phyloP scores from a whole-genome alignment of 2,113 vertebrate genomes.

The Lynx canadensis region DNA sequence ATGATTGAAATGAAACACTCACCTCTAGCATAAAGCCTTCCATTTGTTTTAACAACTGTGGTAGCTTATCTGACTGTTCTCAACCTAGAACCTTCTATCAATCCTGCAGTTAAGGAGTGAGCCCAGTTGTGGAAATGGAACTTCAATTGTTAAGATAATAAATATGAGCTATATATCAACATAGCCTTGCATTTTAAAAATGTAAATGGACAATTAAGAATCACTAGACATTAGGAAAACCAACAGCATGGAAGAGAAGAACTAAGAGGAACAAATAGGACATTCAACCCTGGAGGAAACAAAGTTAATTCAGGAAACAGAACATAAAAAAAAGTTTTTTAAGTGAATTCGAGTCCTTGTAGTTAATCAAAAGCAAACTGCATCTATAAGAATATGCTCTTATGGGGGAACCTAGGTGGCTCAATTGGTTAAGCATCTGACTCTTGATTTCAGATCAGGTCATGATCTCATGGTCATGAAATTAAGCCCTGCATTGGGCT shows the following conservation, averaged over 20 bases:
- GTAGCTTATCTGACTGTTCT: background rate
- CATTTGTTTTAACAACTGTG: background rate
- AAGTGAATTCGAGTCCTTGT: background rate
- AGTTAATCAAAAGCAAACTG: background rate
- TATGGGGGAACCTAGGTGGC: background rate
- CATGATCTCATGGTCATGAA: too few relatives aligned
- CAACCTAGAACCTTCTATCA: background rate
- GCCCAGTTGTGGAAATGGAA: background rate
- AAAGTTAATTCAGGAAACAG: slow-evolving; percentile 33
- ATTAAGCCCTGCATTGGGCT: too few relatives aligned
- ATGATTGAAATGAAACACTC: slow-evolving; percentile 15
- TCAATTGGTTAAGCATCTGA: too few relatives aligned
- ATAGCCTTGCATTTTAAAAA: background rate
- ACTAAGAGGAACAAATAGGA: background rate
- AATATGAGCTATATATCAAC: background rate
- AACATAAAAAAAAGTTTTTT: background rate
- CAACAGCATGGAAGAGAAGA: background rate
- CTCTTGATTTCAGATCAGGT: too few relatives aligned
- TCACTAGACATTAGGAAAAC: background rate
- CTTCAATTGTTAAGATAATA: background rate
- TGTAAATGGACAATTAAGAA: background rate
- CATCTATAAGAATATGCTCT: background rate
- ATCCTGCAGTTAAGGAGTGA: slow-evolving; percentile 1
- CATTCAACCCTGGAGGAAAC: background rate
- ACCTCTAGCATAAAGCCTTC: background rate